A percentile compares a stretch with the other conserved stretches of the same genome.
Evolutionary conservation across 2,113 vertebrate species (phyloP).

Genomic region (Calyptommatus sinebrachiatus): DNA sequence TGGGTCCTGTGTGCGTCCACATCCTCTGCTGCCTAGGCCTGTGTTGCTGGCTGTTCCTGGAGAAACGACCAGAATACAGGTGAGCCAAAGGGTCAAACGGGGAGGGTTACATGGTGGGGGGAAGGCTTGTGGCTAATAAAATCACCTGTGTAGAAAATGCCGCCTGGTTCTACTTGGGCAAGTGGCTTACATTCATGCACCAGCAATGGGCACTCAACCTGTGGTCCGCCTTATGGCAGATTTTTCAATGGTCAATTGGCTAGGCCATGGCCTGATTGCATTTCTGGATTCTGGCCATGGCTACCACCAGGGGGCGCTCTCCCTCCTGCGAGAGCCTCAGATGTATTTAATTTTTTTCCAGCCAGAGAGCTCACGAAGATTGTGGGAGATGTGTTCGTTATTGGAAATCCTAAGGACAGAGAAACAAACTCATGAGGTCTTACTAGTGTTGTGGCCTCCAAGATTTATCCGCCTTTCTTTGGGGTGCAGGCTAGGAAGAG

Average conservation of each 20-base stretch:
- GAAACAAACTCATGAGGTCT: background rate
- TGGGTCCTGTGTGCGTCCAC: background rate
- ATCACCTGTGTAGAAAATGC: fast-evolving
- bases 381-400: background rate
- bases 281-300: too few relatives aligned
- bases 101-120: too few relatives aligned
- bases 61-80: background rate
- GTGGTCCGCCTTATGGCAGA: background rate
- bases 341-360: background rate
- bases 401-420: too few relatives aligned
- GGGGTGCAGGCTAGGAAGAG: background rate
- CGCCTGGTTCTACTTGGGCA: background rate
- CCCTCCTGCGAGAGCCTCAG: background rate
- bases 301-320: background rate
- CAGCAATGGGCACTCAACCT: background rate
- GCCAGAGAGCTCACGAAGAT: background rate
- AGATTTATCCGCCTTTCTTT: too few relatives aligned
- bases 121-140: too few relatives aligned
- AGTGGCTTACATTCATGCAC: background rate
- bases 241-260: too few relatives aligned
- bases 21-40: background rate
- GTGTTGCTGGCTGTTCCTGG: too few relatives aligned
- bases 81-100: background rate
- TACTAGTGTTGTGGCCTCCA: background rate
- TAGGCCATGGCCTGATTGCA: background rate